Percentiles rank a stretch among this genome's conserved stretches.
phyloP scores from a whole-genome alignment of 2,888 invertebrate genomes.

The Lithodes maja region DNA sequence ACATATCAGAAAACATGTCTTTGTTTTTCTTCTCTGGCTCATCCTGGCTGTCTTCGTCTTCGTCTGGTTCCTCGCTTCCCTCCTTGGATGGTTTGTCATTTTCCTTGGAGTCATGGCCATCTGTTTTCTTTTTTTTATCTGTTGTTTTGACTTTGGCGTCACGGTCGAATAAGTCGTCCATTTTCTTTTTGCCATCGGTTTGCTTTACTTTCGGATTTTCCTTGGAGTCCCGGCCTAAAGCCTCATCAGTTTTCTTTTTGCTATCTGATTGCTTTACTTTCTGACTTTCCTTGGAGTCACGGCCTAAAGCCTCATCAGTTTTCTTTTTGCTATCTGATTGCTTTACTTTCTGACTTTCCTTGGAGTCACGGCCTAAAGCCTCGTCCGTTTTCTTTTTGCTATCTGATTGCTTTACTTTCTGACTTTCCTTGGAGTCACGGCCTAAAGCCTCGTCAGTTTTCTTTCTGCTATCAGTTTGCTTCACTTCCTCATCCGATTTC shows the following conservation, averaged over 20 bases:
- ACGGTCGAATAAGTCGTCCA: not conserved
- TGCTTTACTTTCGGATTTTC: no score
- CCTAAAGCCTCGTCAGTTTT: not conserved
- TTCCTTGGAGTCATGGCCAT: not conserved
- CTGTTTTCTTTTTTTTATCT: not conserved
- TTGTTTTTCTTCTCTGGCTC: conserved; percentile 51
- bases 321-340: no score
- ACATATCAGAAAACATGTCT: conserved; percentile 70
- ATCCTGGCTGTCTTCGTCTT: not conserved
- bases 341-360: no score
- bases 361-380: no score
- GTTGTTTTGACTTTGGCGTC: not conserved
- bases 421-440: not conserved
- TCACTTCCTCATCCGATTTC: not conserved
- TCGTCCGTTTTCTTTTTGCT: no score
- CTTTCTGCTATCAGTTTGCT: not conserved
- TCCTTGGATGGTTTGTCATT: not conserved
- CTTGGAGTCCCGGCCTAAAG: no score
- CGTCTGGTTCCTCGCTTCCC: conserved; percentile 1
- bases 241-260: no score
- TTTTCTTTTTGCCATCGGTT: not conserved
- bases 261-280: no score
- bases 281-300: no score
- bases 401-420: no score
- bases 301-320: no score